These are phyloP conservation scores for Habropoda laboriosa DNA, from an alignment of 1,140 invertebrate genomes.

Conservation along the genomic window DNA sequence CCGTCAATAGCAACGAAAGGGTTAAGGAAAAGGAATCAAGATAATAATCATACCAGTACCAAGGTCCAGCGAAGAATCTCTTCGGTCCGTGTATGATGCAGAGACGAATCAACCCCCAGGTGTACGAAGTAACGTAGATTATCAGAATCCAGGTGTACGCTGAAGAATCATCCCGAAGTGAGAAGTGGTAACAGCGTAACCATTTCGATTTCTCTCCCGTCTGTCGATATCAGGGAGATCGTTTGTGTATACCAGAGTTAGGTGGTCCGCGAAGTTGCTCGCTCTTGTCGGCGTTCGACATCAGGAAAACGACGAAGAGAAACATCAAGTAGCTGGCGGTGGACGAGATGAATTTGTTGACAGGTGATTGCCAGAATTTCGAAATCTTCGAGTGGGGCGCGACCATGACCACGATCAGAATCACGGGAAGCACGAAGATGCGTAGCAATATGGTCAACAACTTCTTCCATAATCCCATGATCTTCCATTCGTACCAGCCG, in stretches of 20 bases:
- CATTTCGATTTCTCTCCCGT: background rate
- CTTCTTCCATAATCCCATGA: constrained; percentile 74
- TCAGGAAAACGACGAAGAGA: constrained; percentile 83
- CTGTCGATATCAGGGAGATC: background rate
- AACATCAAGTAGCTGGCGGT: constrained; percentile 85
- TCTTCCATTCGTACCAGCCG: constrained; percentile 83
- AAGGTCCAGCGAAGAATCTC: constrained; percentile 80
- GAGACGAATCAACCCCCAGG: constrained; percentile 81
- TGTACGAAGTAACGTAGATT: constrained; percentile 78
- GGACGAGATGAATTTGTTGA: constrained; percentile 84
- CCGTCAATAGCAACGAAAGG: too few species aligned
- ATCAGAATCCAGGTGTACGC: constrained; percentile 79
- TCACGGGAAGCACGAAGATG: constrained; percentile 79
- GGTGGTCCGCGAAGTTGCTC: constrained; percentile 82
- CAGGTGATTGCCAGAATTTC: constrained; percentile 80
- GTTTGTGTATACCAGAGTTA: constrained; percentile 73
- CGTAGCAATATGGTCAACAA: constrained; percentile 74
- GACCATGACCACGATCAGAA: constrained; percentile 78
- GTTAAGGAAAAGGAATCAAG: too few species aligned
- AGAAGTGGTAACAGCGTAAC: background rate
- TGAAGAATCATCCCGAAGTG: constrained; percentile 54
- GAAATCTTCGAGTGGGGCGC: constrained; percentile 77
- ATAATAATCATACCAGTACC: constrained; percentile 80
- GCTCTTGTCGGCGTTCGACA: constrained; percentile 83
- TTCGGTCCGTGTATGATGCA: constrained; percentile 81